These are phyloP conservation scores for Patagioenas fasciata DNA, from an alignment of 2,113 vertebrate genomes.

Conservation along the genomic window DNA sequence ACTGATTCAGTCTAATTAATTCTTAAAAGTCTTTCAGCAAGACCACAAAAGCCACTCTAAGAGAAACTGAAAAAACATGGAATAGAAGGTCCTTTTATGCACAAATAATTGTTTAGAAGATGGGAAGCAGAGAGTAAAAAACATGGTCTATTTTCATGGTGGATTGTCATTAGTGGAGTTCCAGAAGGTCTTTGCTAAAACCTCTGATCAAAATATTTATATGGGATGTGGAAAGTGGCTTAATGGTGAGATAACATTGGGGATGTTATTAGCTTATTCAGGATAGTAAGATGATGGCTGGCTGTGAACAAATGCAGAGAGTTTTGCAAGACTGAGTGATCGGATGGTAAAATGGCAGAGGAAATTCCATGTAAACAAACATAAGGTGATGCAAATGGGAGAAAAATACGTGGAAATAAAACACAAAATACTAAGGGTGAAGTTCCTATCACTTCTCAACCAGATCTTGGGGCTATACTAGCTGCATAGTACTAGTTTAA, in stretches of 20 bases:
- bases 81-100: not conserved
- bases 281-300: not conserved
- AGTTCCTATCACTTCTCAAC: not conserved
- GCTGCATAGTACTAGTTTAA: not conserved
- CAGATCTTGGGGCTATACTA: not conserved
- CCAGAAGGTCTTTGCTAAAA: not conserved
- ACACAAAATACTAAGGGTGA: not conserved
- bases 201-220: not conserved
- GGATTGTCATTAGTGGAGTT: not conserved
- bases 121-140: not conserved
- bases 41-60: not conserved
- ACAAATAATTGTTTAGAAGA: not conserved
- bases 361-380: not conserved
- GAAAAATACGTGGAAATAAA: not conserved
- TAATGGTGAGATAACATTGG: not conserved
- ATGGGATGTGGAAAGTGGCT: not conserved
- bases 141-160: not conserved
- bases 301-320: not conserved
- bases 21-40: not conserved
- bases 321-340: not conserved
- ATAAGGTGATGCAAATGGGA: not conserved
- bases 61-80: not conserved
- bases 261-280: not conserved
- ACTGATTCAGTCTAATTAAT: not conserved
- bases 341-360: not conserved